A percentile compares a stretch with the other conserved stretches of the same genome.
These are phyloP conservation scores for Forbesichthys agassizii DNA, from an alignment of 2,113 vertebrate species.

Conservation along the genomic window DNA sequence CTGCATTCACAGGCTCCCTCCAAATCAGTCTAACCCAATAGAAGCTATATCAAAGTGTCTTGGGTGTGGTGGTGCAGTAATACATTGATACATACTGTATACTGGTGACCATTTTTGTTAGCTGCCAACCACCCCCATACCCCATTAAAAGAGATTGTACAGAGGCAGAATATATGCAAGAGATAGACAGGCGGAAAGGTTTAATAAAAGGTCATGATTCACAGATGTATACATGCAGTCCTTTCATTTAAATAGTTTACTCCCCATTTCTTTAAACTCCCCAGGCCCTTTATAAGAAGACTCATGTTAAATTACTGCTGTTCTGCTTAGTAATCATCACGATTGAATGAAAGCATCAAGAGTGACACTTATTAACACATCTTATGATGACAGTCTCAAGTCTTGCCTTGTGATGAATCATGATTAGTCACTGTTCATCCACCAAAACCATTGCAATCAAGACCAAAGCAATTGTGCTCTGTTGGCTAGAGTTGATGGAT, in stretches of 20 bases:
- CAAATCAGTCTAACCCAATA: background rate
- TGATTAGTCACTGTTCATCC: constrained; percentile 34
- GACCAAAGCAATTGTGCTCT: constrained; percentile 6
- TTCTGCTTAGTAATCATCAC: background rate
- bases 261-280: too few relatives aligned
- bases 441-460: constrained; percentile 44
- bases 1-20: background rate
- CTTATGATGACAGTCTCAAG: constrained; percentile 22
- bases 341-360: constrained; percentile 27
- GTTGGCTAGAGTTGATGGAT: constrained; percentile 21
- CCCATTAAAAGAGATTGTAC: background rate
- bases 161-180: background rate
- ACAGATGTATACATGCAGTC: background rate
- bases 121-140: background rate
- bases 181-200: background rate
- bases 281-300: background rate
- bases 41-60: constrained; percentile 1
- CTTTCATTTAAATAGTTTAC: background rate
- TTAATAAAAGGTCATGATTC: background rate
- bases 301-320: too few relatives aligned
- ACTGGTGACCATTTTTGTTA: constrained; percentile 41
- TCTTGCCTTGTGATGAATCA: constrained; percentile 35
- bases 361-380: constrained; percentile 58
- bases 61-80: constrained; percentile 45
- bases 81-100: constrained; percentile 36